These are phyloP conservation scores for Rachycentron canadum DNA, from an alignment of 2,797 vertebrate species.

Conservation along the genomic window DNA sequence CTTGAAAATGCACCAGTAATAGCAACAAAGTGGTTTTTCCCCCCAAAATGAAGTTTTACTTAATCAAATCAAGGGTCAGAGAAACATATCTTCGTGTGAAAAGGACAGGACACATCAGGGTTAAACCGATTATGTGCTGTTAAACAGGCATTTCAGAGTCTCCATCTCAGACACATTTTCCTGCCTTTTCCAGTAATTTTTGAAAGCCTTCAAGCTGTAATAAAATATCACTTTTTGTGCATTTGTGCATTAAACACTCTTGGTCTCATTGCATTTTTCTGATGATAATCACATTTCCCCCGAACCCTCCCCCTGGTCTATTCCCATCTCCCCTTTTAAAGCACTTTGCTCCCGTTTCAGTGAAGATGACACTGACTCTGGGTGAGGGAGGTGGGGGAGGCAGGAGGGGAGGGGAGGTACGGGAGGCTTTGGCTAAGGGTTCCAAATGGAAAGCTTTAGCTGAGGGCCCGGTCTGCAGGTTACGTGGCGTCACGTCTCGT, in stretches of 20 bases:
- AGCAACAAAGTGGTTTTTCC: conserved; percentile 90
- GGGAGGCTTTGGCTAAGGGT: conserved; percentile 48
- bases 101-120: conserved; percentile 89
- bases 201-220: conserved; percentile 90
- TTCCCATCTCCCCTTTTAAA: conserved; percentile 85
- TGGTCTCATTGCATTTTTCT: conserved; percentile 83
- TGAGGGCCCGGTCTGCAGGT: conserved; percentile 68
- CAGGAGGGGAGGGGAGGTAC: not conserved
- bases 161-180: conserved; percentile 90
- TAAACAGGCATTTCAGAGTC: conserved; percentile 87
- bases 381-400: conserved; percentile 17
- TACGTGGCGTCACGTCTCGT: conserved; percentile 73
- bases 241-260: conserved; percentile 89
- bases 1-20: conserved; percentile 87
- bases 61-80: conserved; percentile 87
- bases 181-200: conserved; percentile 90
- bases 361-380: conserved; percentile 83
- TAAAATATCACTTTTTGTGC: conserved; percentile 92
- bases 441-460: conserved; percentile 74
- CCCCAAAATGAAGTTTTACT: conserved; percentile 87
- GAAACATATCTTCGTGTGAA: conserved; percentile 85
- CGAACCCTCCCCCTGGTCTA: conserved; percentile 73
- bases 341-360: conserved; percentile 85
- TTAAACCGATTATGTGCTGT: conserved; percentile 87
- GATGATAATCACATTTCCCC: conserved; percentile 86